Evolutionary conservation across 1,140 invertebrate genomes (phyloP).

Genomic region (Periplaneta americana): DNA sequence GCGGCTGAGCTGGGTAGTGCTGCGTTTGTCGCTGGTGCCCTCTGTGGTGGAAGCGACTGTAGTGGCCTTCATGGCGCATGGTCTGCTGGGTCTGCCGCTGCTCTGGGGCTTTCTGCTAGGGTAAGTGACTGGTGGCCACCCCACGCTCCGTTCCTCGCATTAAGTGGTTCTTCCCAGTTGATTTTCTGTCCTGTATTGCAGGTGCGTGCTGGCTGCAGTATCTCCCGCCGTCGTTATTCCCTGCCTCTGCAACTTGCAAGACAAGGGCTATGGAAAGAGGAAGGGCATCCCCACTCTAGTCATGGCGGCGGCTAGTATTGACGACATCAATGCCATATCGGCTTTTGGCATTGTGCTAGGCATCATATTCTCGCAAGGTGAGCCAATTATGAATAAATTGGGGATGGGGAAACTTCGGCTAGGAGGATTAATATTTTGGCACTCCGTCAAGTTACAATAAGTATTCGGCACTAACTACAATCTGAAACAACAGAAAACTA

Average conservation of each 20-base stretch:
- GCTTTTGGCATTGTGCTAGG: constrained; percentile 59
- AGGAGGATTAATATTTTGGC: not conserved
- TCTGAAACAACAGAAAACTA: too few relatives aligned
- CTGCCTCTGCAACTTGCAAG: constrained; percentile 56
- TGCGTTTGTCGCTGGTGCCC: constrained; percentile 58
- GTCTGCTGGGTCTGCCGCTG: constrained; percentile 61
- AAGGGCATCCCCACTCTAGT: constrained; percentile 73
- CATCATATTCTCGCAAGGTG: constrained; percentile 51
- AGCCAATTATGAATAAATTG: constrained; percentile 20
- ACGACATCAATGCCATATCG: constrained; percentile 73
- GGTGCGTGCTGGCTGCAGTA: constrained; percentile 65
- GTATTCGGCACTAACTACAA: not conserved
- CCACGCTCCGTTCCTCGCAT: too few relatives aligned
- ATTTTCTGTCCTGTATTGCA: constrained; percentile 24
- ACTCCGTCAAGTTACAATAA: not conserved
- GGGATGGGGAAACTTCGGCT: not conserved
- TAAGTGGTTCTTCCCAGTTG: too few relatives aligned
- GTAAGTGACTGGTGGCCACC: constrained; percentile 28
- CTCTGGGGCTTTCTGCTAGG: constrained; percentile 64
- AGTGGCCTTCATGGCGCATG: constrained; percentile 50
- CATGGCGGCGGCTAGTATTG: constrained; percentile 70
- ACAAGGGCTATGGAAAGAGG: constrained; percentile 56
- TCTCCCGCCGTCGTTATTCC: constrained; percentile 77
- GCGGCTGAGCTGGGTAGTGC: constrained; percentile 47
- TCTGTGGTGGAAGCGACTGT: constrained; percentile 56